These are phyloP conservation scores for Desmophyllum pertusum DNA, from an alignment of 92 coral and sea anemone genomes.

Conservation along the genomic window DNA sequence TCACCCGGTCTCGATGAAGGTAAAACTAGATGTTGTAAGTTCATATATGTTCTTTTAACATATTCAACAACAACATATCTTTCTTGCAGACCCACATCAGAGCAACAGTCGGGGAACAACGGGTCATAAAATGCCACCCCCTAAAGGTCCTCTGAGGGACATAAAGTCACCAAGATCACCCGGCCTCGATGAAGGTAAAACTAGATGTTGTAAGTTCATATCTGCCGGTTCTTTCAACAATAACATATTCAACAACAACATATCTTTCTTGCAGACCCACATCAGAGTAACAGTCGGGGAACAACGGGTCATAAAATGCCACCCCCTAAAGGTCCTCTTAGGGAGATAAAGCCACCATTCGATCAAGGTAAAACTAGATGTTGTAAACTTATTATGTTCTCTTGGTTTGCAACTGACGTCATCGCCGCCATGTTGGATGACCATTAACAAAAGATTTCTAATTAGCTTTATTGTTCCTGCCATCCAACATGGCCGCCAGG, in stretches of 20 bases:
- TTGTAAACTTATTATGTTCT: neutral
- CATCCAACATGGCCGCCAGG: too few relatives aligned
- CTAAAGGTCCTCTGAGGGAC: slow-evolving; percentile 24
- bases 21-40: neutral
- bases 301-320: slow-evolving; percentile 14
- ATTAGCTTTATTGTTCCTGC: too few relatives aligned
- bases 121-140: slow-evolving; percentile 33
- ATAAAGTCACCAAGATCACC: neutral
- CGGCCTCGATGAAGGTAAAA: slow-evolving; percentile 33
- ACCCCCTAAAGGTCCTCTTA: slow-evolving; percentile 31
- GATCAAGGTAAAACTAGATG: slow-evolving; percentile 12
- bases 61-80: too few relatives aligned
- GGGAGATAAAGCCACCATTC: slow-evolving; percentile 1
- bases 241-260: too few relatives aligned
- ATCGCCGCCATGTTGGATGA: too few relatives aligned
- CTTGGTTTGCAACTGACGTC: too few relatives aligned
- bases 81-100: neutral
- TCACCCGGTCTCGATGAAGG: slow-evolving; percentile 24
- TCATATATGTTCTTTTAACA: too few relatives aligned
- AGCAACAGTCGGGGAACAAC: slow-evolving; percentile 8
- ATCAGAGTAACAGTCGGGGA: neutral
- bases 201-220: too few relatives aligned
- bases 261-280: neutral
- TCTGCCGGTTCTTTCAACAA: too few relatives aligned
- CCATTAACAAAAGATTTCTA: too few relatives aligned